Base-by-base conservation (phyloP, 2,113 vertebrate species). In the Pterocles burchelli region DNA sequence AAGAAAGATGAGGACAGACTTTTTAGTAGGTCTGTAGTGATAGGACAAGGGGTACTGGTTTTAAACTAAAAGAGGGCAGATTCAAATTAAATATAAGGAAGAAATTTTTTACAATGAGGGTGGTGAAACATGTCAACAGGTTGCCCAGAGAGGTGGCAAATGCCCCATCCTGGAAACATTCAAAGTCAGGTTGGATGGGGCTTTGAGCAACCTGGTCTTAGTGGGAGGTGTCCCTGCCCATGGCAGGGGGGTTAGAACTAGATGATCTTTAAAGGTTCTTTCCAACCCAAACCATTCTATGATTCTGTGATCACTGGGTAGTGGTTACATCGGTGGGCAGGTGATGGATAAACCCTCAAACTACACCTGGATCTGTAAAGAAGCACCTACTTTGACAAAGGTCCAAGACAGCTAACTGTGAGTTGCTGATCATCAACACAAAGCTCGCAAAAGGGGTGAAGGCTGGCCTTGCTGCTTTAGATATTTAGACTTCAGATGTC, bases 61-160 rank as follows among this genome's bases (percentile, higher is more conserved):
- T 70, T 33, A 74, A 80, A 61, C 10, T 70, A 54, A 17, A 54
- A 22, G 49, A 65, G 8, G 41, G 6, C 2, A 24, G 13, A 68
- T 51, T 46, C 9, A 62, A 29, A 10, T 17, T 29, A 51, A 48
- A 46, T n/a, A 24, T 4, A 70, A 33, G 17, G n/a, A 85, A 66
- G 51, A 71, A 0, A 0, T 14, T 24, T 33, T 82, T 71, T 33
- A 19, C 1, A 0, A 0, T 17, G 22, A 45, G 29, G 3, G 10
- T 70, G 26, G 6, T 70, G 17, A 51, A 58, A 45, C 7, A 12
- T 7, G 9, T 8, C 43, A 3, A 24, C 22, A 34, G 31, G n/a
- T 10, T 63, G 31, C 14, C 43, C 57, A 46, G 1, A 6, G 65
- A 31, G 55, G 15, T 19, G 26, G 38, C 36, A 2, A 48, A 33